Conservation (phyloP, 2,888 invertebrate species). For the Dryocosmus kuriphilus region DNA sequence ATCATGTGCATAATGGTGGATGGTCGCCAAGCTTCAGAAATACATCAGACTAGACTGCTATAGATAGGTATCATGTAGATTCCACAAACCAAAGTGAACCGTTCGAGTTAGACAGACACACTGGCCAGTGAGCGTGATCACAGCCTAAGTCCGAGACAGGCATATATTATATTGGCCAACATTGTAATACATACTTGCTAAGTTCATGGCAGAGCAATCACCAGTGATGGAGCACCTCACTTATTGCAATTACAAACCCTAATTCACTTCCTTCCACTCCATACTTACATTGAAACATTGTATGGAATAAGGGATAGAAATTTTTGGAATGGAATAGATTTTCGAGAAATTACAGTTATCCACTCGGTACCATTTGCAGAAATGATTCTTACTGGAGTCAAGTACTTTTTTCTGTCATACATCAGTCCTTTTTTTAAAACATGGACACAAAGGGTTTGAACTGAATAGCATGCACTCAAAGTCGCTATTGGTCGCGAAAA, state of each 20-base stretch:
- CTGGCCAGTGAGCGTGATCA: not conserved
- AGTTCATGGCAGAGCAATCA: constrained; percentile 14
- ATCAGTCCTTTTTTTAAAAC: constrained; percentile 13
- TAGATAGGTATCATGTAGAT: constrained; percentile 70
- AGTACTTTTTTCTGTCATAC: constrained; percentile 23
- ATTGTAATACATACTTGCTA: constrained; percentile 21
- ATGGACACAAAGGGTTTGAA: constrained; percentile 3
- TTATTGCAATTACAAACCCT: constrained; percentile 4
- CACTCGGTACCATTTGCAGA: not conserved
- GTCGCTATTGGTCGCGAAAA: constrained; percentile 52
- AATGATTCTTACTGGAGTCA: not conserved
- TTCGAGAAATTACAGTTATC: no score
- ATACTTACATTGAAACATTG: no score
- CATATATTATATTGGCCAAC: constrained; percentile 27
- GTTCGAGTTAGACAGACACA: constrained; percentile 50
- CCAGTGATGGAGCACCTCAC: not conserved
- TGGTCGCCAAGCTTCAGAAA: constrained; percentile 76
- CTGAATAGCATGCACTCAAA: constrained; percentile 33
- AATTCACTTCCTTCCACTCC: not conserved
- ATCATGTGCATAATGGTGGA: constrained; percentile 78
- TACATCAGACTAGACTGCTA: constrained; percentile 73
- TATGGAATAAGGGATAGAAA: no score
- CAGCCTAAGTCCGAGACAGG: not conserved
- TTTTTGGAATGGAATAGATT: no score
- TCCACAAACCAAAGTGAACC: constrained; percentile 53